Base-by-base conservation (phyloP, 2,797 vertebrate genomes). In the Euthynnus affinis region DNA sequence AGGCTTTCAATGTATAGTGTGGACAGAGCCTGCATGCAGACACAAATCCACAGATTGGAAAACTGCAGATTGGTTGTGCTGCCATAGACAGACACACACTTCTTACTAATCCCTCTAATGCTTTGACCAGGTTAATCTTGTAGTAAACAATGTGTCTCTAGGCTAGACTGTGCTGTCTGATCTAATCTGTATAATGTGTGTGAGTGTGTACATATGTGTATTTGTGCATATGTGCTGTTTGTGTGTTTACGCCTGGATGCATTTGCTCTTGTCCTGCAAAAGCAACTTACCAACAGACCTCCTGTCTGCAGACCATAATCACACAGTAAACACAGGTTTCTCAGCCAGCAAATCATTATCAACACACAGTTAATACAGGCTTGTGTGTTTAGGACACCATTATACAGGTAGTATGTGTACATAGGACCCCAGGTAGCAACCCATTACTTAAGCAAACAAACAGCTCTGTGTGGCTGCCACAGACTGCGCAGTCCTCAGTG, bases 371-470 rank as follows among this genome's bases (percentile, higher is more conserved):
- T 76, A 82, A 84, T 75, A 52, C 68, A 53, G 66, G 52, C 69
- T 25, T 83, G 64, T 76, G 75, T 56, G 46, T 55, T 81, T 77
- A 74, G 68, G 83, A 73, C 80, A 58, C 46, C 69, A 81, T 88
- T 80, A 86, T 62, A 84, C 67, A 83, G 71, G 71, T 78, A 66
- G 62, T 17, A 52, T 74, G 83, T 84, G 81, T 71, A 80, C 77
- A 76, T 67, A 75, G 51, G 74, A 85, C 58, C 76, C 76, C 81
- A 78, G 72, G 84, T 87, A 86, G 62, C 77, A 84, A 76, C 51
- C 73, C 76, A 88, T 88, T 88, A 88, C 79, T 74, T 89, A 70
- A 63, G 71, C 79, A 89, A 90, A 88, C 84, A 87, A 85, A 87
- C 85, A 89, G 70, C 56, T 80, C 48, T 64, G 61, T 70, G 63